Percentiles rank a stretch among this genome's conserved stretches.
phyloP scores from a whole-genome alignment of 1,140 invertebrate genomes.

The Contarinia nasturtii region DNA sequence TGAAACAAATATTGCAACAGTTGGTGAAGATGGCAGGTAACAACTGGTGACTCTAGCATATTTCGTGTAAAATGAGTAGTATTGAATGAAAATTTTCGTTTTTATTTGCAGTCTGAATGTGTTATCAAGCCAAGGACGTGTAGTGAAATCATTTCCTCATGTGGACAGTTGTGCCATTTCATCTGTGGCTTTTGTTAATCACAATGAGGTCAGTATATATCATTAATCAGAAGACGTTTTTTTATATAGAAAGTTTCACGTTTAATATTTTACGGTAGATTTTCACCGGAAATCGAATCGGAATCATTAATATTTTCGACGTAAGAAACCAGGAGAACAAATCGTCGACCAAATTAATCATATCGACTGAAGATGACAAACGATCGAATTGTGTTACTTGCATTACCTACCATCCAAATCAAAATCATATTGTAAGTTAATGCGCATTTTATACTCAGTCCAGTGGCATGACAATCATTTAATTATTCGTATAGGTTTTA shows the following conservation, averaged over 20 bases:
- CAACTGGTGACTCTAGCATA: neutral
- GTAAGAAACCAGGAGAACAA: constrained; percentile 37
- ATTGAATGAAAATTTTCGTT: constrained; percentile 4
- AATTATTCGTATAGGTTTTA: constrained; percentile 27
- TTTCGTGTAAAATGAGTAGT: constrained; percentile 9
- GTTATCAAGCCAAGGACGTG: constrained; percentile 37
- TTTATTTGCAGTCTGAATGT: constrained; percentile 35
- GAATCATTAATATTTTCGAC: constrained; percentile 78
- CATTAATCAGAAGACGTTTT: neutral
- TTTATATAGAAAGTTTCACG: neutral
- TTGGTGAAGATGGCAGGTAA: constrained; percentile 58
- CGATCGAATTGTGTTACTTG: constrained; percentile 43
- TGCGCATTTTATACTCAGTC: neutral
- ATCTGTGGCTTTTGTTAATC: constrained; percentile 55
- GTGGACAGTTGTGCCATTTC: constrained; percentile 66
- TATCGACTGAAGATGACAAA: constrained; percentile 40
- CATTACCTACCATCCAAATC: constrained; percentile 64
- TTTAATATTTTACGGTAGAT: constrained; percentile 22
- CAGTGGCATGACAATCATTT: neutral
- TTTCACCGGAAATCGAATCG: constrained; percentile 63
- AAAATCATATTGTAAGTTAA: constrained; percentile 42
- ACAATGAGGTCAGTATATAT: constrained; percentile 35
- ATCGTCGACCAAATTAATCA: constrained; percentile 38
- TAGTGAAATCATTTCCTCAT: constrained; percentile 40
- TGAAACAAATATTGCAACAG: constrained; percentile 50